Percentiles rank a stretch among this genome's conserved stretches.
Conservation (phyloP, 2,888 invertebrate genomes). For the Clitarchus hookeri region DNA sequence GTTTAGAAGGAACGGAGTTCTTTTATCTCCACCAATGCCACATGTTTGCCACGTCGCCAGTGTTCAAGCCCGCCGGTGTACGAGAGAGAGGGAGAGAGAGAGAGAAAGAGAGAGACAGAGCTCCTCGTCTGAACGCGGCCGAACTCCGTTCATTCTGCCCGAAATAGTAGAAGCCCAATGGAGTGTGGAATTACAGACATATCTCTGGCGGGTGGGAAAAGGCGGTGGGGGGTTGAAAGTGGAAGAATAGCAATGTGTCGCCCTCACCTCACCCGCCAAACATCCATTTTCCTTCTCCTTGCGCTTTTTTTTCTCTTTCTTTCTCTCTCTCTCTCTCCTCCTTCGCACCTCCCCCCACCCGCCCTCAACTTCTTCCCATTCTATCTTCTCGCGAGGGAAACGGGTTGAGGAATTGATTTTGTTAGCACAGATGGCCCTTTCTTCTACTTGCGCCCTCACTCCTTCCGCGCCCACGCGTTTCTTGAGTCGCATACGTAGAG, state of each 20-base stretch:
- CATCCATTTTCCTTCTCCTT: not conserved
- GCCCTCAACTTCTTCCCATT: not conserved
- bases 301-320: not conserved
- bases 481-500: not conserved
- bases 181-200: constrained; percentile 14
- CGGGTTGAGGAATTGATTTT: constrained; percentile 10
- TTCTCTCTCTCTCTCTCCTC: no score
- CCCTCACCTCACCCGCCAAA: not conserved
- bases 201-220: not conserved
- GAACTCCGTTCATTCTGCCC: not conserved
- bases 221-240: not conserved
- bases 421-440: not conserved
- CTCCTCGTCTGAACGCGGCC: not conserved
- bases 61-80: no score
- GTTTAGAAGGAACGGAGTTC: no score
- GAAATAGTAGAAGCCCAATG: not conserved
- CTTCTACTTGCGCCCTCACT: not conserved
- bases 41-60: no score
- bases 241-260: constrained; percentile 9
- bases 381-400: not conserved
- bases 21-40: no score
- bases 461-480: not conserved
- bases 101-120: not conserved
- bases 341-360: no score
- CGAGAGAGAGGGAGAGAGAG: not conserved